Conservation (phyloP, 2,888 invertebrate species). For the Epirrhoe tristata region DNA sequence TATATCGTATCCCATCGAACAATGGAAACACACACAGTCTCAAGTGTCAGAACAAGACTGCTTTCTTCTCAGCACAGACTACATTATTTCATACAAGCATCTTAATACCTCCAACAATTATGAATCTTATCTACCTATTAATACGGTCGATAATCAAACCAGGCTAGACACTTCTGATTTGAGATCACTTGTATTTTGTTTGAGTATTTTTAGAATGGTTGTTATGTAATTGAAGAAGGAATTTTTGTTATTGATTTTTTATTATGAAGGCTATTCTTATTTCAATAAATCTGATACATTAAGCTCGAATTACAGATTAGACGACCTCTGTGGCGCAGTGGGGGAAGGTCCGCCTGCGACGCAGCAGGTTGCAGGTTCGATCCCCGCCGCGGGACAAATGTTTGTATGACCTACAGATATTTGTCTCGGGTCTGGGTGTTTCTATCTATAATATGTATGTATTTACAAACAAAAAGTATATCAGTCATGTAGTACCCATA, state of each 20-base stretch:
- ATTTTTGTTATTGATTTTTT: conserved; percentile 15
- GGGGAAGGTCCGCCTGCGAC: no score
- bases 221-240: conserved; percentile 36
- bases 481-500: no score
- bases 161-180: conserved; percentile 41
- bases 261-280: neutral
- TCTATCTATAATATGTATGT: no score
- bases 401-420: no score
- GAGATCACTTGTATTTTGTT: conserved; percentile 37
- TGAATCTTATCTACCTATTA: conserved; percentile 15
- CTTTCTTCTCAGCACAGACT: conserved; percentile 73
- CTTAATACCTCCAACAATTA: conserved; percentile 20
- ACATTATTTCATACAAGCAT: conserved; percentile 54
- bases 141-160: conserved; percentile 36
- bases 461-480: no score
- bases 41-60: conserved; percentile 80
- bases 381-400: no score
- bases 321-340: no score
- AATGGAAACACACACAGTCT: conserved; percentile 67
- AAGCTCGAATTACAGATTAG: neutral
- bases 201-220: conserved; percentile 40
- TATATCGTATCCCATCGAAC: conserved; percentile 38
- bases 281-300: no score
- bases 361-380: no score
- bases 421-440: no score